Evolutionary conservation across 2,888 invertebrate species (phyloP).

Genomic region (Melipona beecheii): DNA sequence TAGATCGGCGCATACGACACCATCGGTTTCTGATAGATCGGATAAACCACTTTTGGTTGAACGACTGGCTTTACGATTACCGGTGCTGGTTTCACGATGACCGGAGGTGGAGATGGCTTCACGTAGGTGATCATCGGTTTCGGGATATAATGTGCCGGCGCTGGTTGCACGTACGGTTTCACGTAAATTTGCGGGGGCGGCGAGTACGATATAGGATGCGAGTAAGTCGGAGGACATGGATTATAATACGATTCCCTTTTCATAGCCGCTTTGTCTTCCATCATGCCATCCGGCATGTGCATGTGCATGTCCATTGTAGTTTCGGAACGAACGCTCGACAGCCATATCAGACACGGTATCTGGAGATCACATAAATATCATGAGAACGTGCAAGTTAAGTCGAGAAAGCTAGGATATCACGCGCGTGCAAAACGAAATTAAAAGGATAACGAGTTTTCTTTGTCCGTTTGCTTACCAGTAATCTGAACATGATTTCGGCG

Average conservation of each 20-base stretch:
- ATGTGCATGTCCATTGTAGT: constrained; percentile 65
- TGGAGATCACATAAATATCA: constrained; percentile 47
- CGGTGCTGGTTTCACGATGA: constrained; percentile 35
- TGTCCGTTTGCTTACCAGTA: constrained; percentile 67
- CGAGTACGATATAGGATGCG: constrained; percentile 64
- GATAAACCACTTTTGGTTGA: constrained; percentile 59
- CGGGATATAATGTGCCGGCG: constrained; percentile 66
- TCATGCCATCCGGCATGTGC: constrained; percentile 59
- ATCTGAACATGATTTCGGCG: constrained; percentile 67
- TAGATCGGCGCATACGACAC: constrained; percentile 63
- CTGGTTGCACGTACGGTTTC: constrained; percentile 68
- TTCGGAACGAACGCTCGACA: constrained; percentile 75
- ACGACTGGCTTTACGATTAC: constrained; percentile 54
- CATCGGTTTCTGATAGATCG: constrained; percentile 67
- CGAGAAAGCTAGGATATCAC: not conserved
- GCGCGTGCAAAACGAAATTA: not conserved
- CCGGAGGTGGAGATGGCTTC: constrained; percentile 59
- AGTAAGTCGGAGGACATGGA: constrained; percentile 77
- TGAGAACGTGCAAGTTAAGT: not conserved
- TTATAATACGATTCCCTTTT: constrained; percentile 76
- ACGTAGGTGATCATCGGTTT: constrained; percentile 71
- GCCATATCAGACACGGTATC: constrained; percentile 78
- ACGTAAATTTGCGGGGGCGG: constrained; percentile 61
- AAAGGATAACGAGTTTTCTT: not conserved
- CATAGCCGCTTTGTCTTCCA: constrained; percentile 67